Conservation (phyloP, 1,140 invertebrate species). For the Ctenoplectra terminalis region DNA sequence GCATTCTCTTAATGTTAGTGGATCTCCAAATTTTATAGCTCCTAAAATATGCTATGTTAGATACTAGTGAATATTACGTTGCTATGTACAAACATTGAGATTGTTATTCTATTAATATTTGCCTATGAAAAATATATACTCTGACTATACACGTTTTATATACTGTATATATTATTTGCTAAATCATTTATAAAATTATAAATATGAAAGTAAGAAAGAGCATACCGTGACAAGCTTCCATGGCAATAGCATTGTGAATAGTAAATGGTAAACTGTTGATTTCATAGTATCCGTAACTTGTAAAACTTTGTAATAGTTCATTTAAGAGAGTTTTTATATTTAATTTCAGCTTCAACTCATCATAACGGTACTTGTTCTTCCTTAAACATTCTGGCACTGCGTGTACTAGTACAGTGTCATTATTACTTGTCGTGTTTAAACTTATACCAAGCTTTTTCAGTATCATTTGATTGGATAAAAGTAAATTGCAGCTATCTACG, state of each 20-base stretch:
- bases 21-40: slow-evolving; percentile 81
- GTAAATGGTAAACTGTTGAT: slow-evolving; percentile 72
- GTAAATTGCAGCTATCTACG: slow-evolving; percentile 47
- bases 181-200: neutral
- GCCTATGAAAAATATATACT: slow-evolving; percentile 34
- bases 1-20: slow-evolving; percentile 74
- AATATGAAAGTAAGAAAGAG: neutral
- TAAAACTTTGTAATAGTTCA: slow-evolving; percentile 72
- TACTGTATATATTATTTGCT: slow-evolving; percentile 10
- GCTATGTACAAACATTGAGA: slow-evolving; percentile 15
- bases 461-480: slow-evolving; percentile 62
- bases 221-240: slow-evolving; percentile 80
- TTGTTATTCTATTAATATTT: slow-evolving; percentile 35
- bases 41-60: slow-evolving; percentile 68
- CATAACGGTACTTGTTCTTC: slow-evolving; percentile 61
- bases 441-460: slow-evolving; percentile 74
- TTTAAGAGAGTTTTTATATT: slow-evolving; percentile 69
- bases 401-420: slow-evolving; percentile 64
- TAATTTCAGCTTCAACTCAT: slow-evolving; percentile 64
- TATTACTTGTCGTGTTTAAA: slow-evolving; percentile 59
- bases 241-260: slow-evolving; percentile 78
- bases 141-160: slow-evolving; percentile 10
- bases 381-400: slow-evolving; percentile 77
- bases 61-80: neutral
- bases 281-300: slow-evolving; percentile 39